Percentiles rank a stretch among this genome's conserved stretches.
Conservation (phyloP, 2,797 vertebrate species). For the Acanthurus lineatus region DNA sequence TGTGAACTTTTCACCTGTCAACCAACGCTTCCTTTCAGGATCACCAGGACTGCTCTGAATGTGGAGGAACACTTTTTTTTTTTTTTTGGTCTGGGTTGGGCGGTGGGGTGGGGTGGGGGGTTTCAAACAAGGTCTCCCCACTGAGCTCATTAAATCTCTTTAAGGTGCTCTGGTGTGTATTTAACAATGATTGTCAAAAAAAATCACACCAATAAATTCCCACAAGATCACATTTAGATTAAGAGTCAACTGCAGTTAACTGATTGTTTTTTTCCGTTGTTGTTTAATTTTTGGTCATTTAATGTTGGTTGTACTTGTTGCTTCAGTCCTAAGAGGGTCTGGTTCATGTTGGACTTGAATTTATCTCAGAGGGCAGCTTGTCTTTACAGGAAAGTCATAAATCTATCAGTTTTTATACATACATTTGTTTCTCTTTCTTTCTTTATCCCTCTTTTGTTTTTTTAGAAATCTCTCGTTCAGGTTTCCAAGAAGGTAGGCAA, state of each 20-base stretch:
- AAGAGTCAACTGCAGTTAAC: background rate
- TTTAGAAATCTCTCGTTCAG: slow-evolving; percentile 99
- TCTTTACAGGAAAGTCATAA: slow-evolving; percentile 67
- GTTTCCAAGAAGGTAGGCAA: slow-evolving; percentile 98
- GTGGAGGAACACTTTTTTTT: slow-evolving; percentile 33
- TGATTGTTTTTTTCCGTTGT: slow-evolving; percentile 18
- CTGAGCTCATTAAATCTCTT: slow-evolving; percentile 38
- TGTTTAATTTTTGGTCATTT: slow-evolving; percentile 25
- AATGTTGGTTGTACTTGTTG: slow-evolving; percentile 53
- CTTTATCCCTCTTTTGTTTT: slow-evolving; percentile 88
- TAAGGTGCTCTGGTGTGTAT: slow-evolving; percentile 25
- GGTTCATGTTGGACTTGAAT: slow-evolving; percentile 19
- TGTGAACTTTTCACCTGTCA: slow-evolving; percentile 44
- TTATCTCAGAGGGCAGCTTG: slow-evolving; percentile 58
- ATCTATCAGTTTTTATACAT: slow-evolving; percentile 80
- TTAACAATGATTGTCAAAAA: slow-evolving; percentile 35
- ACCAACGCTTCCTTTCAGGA: slow-evolving; percentile 67
- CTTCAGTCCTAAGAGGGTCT: slow-evolving; percentile 44
- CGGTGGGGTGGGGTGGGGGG: background rate
- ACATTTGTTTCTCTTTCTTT: slow-evolving; percentile 81
- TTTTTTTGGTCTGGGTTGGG: no score
- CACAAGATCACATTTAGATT: slow-evolving; percentile 21
- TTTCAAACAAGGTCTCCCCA: slow-evolving; percentile 33
- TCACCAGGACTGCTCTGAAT: slow-evolving; percentile 28
- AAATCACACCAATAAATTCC: slow-evolving; percentile 33